Evolutionary conservation across 1,140 invertebrate species (phyloP).

Genomic region (Vanessa atalanta): DNA sequence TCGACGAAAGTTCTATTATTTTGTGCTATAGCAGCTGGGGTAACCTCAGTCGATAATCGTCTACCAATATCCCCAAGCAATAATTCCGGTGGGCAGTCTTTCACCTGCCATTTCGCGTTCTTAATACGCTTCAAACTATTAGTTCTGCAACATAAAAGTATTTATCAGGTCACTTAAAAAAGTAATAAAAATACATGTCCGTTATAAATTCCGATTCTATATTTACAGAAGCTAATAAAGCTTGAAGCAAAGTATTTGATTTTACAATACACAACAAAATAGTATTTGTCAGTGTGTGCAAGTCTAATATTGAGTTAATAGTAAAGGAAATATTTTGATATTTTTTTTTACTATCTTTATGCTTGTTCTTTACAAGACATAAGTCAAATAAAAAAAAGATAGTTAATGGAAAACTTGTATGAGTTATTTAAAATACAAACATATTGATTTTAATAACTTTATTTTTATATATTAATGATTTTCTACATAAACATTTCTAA

Average conservation of each 20-base stretch:
- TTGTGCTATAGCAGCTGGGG: slow-evolving; percentile 94
- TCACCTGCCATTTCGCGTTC: slow-evolving; percentile 83
- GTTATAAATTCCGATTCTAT: slow-evolving; percentile 1
- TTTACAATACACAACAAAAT: slow-evolving; percentile 41
- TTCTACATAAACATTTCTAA: slow-evolving; percentile 11
- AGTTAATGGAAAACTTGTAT: slow-evolving; percentile 1
- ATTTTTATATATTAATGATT: slow-evolving; percentile 22
- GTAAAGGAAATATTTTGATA: neutral
- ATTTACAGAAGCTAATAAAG: slow-evolving; percentile 18
- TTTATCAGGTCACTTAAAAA: slow-evolving; percentile 11
- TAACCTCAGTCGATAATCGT: slow-evolving; percentile 82
- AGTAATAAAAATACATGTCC: neutral
- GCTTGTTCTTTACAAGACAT: neutral
- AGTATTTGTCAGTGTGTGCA: neutral
- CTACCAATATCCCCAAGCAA: slow-evolving; percentile 71
- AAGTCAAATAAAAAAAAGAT: no score
- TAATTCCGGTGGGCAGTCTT: slow-evolving; percentile 81
- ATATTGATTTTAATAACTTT: slow-evolving; percentile 24
- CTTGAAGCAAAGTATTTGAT: slow-evolving; percentile 27
- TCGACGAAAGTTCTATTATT: slow-evolving; percentile 99
- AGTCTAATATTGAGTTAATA: neutral
- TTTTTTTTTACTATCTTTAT: neutral
- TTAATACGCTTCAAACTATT: slow-evolving; percentile 83
- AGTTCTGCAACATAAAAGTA: slow-evolving; percentile 73
- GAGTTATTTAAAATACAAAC: slow-evolving; percentile 22